These are phyloP conservation scores for Epistrophe eligans DNA, from an alignment of 2,888 invertebrate genomes.

Conservation along the genomic window DNA sequence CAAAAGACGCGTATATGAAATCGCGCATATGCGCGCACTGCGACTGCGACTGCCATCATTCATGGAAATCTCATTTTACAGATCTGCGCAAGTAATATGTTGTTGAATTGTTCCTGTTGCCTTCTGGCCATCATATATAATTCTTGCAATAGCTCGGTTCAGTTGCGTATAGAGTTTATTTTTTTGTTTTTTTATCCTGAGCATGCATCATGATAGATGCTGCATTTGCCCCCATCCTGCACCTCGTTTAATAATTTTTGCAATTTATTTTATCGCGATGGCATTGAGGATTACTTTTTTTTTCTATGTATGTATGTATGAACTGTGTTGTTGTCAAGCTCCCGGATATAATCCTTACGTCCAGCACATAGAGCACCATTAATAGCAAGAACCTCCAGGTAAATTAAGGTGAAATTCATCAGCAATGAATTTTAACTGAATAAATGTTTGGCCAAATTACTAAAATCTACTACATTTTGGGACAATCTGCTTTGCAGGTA, in stretches of 20 bases:
- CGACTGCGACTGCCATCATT: slow-evolving; percentile 57
- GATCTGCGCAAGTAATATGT: slow-evolving; percentile 71
- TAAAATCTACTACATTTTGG: too few species aligned
- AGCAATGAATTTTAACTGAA: too few species aligned
- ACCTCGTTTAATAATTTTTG: slow-evolving; percentile 65
- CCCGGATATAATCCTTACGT: slow-evolving; percentile 54
- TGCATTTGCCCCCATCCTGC: slow-evolving; percentile 62
- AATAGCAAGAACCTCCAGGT: neutral
- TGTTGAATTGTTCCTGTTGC: slow-evolving; percentile 63
- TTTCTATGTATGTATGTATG: neutral
- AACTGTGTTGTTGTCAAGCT: slow-evolving; percentile 59
- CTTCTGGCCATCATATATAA: slow-evolving; percentile 47
- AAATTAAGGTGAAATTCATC: slow-evolving; percentile 20
- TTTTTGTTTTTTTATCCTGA: slow-evolving; percentile 32
- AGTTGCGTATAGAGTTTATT: neutral
- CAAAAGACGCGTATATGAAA: slow-evolving; percentile 24
- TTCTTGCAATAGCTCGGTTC: neutral
- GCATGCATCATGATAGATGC: slow-evolving; percentile 66
- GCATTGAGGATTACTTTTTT: slow-evolving; percentile 28
- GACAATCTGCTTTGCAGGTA: too few species aligned
- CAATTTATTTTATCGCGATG: slow-evolving; percentile 72
- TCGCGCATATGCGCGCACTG: slow-evolving; percentile 33
- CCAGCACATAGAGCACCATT: slow-evolving; percentile 54
- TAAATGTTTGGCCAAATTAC: too few species aligned
- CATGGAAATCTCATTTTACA: slow-evolving; percentile 67